Evolutionary conservation across 2,888 invertebrate genomes (phyloP).

Genomic region (Cataglyphis rosenhaueri): DNA sequence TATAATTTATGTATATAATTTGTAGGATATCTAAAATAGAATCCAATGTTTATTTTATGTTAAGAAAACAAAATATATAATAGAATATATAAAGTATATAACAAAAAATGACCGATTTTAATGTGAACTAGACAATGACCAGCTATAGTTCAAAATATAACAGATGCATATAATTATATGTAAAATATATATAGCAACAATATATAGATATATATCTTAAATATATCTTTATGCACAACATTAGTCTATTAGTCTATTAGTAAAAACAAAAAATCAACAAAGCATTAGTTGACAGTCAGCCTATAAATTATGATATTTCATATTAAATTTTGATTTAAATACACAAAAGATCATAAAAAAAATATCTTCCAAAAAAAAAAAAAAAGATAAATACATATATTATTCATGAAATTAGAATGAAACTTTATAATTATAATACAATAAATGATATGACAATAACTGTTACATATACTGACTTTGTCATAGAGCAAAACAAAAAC

Average conservation of each 20-base stretch:
- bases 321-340: background rate
- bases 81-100: slow-evolving; percentile 44
- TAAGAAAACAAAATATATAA: slow-evolving; percentile 22
- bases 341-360: background rate
- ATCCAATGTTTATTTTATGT: background rate
- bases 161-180: slow-evolving; percentile 28
- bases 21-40: background rate
- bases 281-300: slow-evolving; percentile 12
- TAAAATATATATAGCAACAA: slow-evolving; percentile 20
- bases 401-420: background rate
- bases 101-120: slow-evolving; percentile 30
- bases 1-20: background rate
- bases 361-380: background rate
- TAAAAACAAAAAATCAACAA: slow-evolving; percentile 21
- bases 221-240: slow-evolving; percentile 18
- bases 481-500: slow-evolving; percentile 8
- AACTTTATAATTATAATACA: background rate
- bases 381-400: background rate
- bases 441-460: background rate
- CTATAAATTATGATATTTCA: background rate
- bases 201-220: background rate
- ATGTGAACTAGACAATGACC: slow-evolving; percentile 25
- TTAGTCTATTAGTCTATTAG: slow-evolving; percentile 38
- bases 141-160: slow-evolving; percentile 16
- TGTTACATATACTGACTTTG: slow-evolving; percentile 6